These are phyloP conservation scores for Stegophylla sp. DNA, from an alignment of 2,888 invertebrate genomes.

Conservation along the genomic window DNA sequence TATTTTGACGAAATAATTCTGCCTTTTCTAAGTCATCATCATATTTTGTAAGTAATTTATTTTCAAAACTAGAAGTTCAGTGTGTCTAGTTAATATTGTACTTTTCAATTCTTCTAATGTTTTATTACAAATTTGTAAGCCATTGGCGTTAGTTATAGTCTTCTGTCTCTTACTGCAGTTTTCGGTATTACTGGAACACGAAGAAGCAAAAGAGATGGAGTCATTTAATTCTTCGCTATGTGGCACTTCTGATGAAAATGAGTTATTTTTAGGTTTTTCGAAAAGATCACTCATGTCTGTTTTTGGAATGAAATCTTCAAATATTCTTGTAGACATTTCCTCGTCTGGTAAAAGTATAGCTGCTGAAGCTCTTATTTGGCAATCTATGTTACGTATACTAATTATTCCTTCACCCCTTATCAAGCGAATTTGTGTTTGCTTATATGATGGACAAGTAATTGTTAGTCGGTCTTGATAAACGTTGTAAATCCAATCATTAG, in stretches of 20 bases:
- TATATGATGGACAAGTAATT: no score
- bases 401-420: no score
- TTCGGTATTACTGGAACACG: neutral
- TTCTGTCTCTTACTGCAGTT: neutral
- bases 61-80: neutral
- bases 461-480: no score
- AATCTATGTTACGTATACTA: no score
- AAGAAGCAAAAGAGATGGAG: neutral
- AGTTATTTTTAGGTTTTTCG: no score
- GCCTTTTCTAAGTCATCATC: neutral
- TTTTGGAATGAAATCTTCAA: no score
- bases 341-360: no score
- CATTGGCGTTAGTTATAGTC: neutral
- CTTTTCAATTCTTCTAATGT: neutral
- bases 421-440: no score
- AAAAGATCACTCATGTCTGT: no score
- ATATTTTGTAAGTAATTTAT: neutral
- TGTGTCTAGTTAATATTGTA: neutral
- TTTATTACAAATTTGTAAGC: neutral
- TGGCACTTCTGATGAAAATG: neutral
- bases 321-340: no score
- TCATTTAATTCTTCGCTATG: neutral
- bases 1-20: neutral
- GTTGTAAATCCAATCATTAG: no score
- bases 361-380: no score